Conservation (phyloP, 2,113 vertebrate genomes). For the Labeo catla region DNA sequence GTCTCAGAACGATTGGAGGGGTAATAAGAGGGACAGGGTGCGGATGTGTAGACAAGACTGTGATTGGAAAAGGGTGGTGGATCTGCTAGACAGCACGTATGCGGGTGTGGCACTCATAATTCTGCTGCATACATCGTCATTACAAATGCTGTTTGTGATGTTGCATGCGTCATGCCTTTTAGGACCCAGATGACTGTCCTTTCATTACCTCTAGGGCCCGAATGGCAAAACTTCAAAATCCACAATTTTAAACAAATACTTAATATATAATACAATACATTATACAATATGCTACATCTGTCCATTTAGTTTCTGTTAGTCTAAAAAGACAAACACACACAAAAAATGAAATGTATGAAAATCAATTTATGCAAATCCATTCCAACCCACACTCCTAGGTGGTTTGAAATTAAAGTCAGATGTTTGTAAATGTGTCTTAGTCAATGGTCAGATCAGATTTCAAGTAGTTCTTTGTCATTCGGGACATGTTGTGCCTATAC, state of each 20-base stretch:
- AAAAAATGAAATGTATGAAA: no score
- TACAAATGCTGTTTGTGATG: conserved; percentile 11
- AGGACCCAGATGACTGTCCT: background rate
- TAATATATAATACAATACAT: background rate
- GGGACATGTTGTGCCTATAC: background rate
- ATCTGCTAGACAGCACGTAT: conserved; percentile 19
- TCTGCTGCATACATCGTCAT: background rate
- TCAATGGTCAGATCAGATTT: background rate
- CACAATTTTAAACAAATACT: background rate
- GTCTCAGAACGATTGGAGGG: background rate
- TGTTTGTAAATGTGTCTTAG: background rate
- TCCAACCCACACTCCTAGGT: background rate
- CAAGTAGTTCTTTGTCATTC: background rate
- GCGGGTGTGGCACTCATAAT: background rate
- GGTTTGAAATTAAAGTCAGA: background rate
- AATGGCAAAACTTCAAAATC: background rate
- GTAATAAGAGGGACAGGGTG: background rate
- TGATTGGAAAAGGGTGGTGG: background rate
- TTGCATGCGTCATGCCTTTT: background rate
- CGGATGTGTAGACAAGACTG: background rate
- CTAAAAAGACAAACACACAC: no score
- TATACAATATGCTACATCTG: background rate
- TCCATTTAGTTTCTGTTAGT: no score
- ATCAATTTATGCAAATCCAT: background rate
- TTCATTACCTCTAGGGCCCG: background rate